Evolutionary conservation across 2,797 vertebrate genomes (phyloP).

Genomic region (Acipenser ruthenus): DNA sequence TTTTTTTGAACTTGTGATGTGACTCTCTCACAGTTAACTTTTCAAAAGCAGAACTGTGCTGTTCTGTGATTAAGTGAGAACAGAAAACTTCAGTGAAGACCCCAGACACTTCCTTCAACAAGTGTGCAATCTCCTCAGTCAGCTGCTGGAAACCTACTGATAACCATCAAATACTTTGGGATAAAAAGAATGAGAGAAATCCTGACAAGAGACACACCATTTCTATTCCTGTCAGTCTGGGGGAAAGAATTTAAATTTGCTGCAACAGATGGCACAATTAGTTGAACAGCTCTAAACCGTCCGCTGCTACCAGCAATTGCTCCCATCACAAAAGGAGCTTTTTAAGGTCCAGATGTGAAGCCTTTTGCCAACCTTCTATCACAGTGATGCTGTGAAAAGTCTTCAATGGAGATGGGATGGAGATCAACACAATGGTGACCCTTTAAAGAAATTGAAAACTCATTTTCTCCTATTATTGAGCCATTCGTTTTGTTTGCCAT

Average conservation of each 20-base stretch:
- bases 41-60: not conserved
- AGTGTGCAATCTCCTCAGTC: constrained; percentile 15
- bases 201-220: constrained; percentile 29
- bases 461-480: too few relatives aligned
- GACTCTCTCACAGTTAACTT: not conserved
- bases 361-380: too few relatives aligned
- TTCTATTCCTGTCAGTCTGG: constrained; percentile 49
- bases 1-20: not conserved
- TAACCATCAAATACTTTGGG: constrained; percentile 9
- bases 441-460: too few relatives aligned
- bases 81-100: constrained; percentile 4
- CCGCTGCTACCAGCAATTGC: too few relatives aligned
- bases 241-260: constrained; percentile 28
- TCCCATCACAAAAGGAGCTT: too few relatives aligned
- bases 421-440: too few relatives aligned
- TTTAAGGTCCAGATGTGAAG: too few relatives aligned
- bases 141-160: constrained; percentile 20
- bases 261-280: constrained; percentile 43
- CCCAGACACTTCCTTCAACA: constrained; percentile 37
- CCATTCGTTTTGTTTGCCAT: too few relatives aligned
- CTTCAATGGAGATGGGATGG: too few relatives aligned
- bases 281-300: constrained; percentile 9
- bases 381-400: too few relatives aligned
- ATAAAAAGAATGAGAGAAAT: constrained; percentile 24
- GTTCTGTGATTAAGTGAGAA: not conserved